Base-by-base conservation (phyloP, 2,797 vertebrate species). In the Phataginus tetradactyla region DNA sequence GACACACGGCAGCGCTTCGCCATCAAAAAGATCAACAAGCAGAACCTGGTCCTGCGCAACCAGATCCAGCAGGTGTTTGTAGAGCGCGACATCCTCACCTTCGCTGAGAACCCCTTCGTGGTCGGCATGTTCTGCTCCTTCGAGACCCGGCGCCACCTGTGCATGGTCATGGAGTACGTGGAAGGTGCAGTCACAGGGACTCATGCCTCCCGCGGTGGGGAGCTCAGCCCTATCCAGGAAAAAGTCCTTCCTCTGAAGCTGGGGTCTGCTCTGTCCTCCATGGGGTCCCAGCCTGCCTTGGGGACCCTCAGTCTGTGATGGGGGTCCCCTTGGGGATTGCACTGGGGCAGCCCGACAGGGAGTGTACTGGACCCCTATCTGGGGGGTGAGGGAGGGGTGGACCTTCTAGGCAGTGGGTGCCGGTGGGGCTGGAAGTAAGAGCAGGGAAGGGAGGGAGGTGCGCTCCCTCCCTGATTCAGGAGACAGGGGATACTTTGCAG, bases 111-210 rank as follows among this genome's bases (percentile, higher is more conserved):
- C 97, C 99, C 99, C 6, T 99, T 99, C 0, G 99, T 99, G 18
- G 99, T 99, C 97, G 99, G 99, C 97, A 99, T 99, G 99, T 99
- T 99, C 98, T 99, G 99, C 98, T 99, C 99, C 39, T 99, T 99
- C 0, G 99, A 99, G 98, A 99, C 99, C 0, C 99, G 99, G 18
- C 98, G 99, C 7, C 99, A 99, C 97, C 99, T 99, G 87, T 99
- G 99, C 98, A 99, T 99, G 99, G 99, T 99, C 97, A 99, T 99
- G 99, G 99, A 99, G 97, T 99, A 99, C 0, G 99, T 99, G 96
- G 99, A 99, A 99, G 99, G 99, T 99, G 98, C 97, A 97, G 15
- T 37, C 0, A 37, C 11, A 1, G 25, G 55, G 74, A 53, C 25
- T 32, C 45, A 0, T 23, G 57, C 69, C 75, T 21, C 63, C 10